Evolutionary conservation across 2,888 invertebrate species (phyloP).

Genomic region (Heliconius aoede): DNA sequence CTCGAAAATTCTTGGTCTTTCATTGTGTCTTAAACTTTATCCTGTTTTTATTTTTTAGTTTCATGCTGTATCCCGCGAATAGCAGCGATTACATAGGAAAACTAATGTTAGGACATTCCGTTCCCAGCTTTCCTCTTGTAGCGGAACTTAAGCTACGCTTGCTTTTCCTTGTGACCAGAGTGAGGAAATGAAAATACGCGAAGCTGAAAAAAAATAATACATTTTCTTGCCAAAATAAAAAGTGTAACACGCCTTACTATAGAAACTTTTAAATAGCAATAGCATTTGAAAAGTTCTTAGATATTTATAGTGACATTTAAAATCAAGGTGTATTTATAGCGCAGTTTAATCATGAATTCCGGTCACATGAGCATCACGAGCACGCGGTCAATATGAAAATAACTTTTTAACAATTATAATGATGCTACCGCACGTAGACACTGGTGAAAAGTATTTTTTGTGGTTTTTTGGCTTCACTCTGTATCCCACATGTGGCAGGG

Average conservation of each 20-base stretch:
- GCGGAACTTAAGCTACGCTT: no score
- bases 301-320: slow-evolving; percentile 28
- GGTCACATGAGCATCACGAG: slow-evolving; percentile 50
- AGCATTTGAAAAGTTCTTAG: not conserved
- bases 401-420: slow-evolving; percentile 46
- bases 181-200: no score
- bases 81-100: no score
- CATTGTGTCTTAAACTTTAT: no score
- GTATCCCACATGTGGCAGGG: not conserved
- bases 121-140: no score
- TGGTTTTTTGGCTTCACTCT: not conserved
- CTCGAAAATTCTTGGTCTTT: no score
- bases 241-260: not conserved
- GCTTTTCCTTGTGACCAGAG: no score
- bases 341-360: slow-evolving; percentile 11
- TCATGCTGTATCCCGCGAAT: no score
- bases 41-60: no score
- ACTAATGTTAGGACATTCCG: no score
- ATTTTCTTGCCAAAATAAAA: not conserved
- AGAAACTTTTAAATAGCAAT: not conserved
- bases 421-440: not conserved
- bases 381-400: slow-evolving; percentile 45
- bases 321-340: slow-evolving; percentile 19
- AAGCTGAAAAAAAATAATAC: no score
- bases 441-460: not conserved